A percentile compares a stretch with the other conserved stretches of the same genome.
Evolutionary conservation across 1,140 invertebrate species (phyloP).

Genomic region (Oppia nitens): DNA sequence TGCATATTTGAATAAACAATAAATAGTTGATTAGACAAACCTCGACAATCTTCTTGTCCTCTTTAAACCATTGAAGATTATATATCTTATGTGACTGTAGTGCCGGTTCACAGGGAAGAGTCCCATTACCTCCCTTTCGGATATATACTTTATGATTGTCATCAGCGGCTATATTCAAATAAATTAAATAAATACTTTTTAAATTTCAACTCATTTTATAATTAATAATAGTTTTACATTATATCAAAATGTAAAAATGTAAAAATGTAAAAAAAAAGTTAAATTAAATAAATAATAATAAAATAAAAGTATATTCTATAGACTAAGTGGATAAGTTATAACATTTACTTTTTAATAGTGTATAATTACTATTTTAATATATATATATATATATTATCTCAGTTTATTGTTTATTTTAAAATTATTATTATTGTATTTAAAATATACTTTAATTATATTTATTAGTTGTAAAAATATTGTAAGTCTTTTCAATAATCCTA

Average conservation of each 20-base stretch:
- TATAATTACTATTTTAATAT: too few species aligned
- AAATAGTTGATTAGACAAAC: background rate
- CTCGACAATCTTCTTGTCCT: slow-evolving; percentile 20
- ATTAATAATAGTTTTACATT: background rate
- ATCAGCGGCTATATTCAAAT: background rate
- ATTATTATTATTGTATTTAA: too few species aligned
- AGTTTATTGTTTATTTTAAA: too few species aligned
- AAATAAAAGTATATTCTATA: background rate
- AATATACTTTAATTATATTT: too few species aligned
- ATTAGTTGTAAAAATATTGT: too few species aligned
- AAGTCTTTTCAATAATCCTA: too few species aligned
- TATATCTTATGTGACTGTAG: slow-evolving; percentile 14
- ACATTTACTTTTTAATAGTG: too few species aligned
- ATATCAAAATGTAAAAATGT: background rate
- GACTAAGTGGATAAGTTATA: background rate
- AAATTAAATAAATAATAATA: background rate
- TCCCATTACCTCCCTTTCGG: slow-evolving; percentile 18
- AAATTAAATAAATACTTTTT: background rate
- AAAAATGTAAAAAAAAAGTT: background rate
- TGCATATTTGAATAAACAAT: background rate
- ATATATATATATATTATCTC: too few species aligned
- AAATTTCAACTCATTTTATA: too few species aligned
- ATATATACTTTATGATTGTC: slow-evolving; percentile 16
- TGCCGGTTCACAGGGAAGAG: slow-evolving; percentile 18
- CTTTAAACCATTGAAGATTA: slow-evolving; percentile 21